Base-by-base conservation (phyloP, 2,113 vertebrate genomes). In the Poicephalus meyeri region DNA sequence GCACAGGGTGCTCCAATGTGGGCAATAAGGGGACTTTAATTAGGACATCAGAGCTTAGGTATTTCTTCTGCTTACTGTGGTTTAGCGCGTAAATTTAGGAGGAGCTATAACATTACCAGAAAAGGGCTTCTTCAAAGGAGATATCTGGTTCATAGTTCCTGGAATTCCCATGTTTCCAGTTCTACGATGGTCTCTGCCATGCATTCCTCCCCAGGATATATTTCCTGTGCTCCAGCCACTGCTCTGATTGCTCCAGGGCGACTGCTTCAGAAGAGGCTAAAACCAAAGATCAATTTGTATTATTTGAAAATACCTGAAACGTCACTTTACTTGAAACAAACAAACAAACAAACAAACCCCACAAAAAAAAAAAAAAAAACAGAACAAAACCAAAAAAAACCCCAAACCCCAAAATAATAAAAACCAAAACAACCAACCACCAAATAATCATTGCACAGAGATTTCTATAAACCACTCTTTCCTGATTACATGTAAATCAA, bases 61-160 rank as follows among this genome's bases (percentile, higher is more conserved):
- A n/a, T n/a, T n/a, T n/a, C n/a, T n/a, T n/a, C n/a, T n/a, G n/a
- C n/a, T n/a, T n/a, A n/a, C n/a, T n/a, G n/a, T n/a, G n/a, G n/a
- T n/a, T n/a, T n/a, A 98, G 76, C 99, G 99, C 82, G 99, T 99
- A 96, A 99, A 99, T 98, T 99, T 99, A 85, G 99, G 99, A 31
- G 99, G 99, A 86, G 99, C 99, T 96, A 99, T 99, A 98, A 99
- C 98, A 95, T 98, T 99, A 97, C 99, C 99, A 78, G 99, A 99
- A 97, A 99, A 99, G 7, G 99, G 98, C 93, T 99, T 99, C 98
- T 99, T 99, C 98, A 99, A 96, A 76, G 99, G 99, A 20, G 99
- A 99, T 88, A 98, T 98, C 96, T 99, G 99, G 94, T 98, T 99
- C 97, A 99, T 97, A 44, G 99, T 98, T 93, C 99, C 99, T 39